phyloP scores from a whole-genome alignment of 2,888 invertebrate species.

The Dryobotodes eremita region DNA sequence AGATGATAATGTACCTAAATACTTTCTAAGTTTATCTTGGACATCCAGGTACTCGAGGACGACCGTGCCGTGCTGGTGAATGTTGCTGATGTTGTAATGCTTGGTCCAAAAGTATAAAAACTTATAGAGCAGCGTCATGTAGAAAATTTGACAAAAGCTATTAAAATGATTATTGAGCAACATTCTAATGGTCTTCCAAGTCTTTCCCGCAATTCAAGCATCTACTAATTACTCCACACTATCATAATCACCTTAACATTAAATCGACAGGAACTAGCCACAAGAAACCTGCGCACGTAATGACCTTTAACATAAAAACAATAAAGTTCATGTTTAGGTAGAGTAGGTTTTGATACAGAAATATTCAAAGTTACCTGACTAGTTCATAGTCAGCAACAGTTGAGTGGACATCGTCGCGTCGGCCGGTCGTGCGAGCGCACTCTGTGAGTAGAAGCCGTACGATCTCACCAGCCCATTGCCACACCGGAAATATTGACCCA shows the following conservation, averaged over 20 bases:
- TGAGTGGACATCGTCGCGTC: slow-evolving; percentile 48
- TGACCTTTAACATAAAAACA: slow-evolving; percentile 53
- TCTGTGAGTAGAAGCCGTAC: slow-evolving; percentile 74
- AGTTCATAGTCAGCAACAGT: slow-evolving; percentile 56
- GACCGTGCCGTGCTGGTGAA: neutral
- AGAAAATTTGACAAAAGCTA: neutral
- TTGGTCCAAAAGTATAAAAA: neutral
- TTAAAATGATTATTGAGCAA: slow-evolving; percentile 17
- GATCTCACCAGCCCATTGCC: slow-evolving; percentile 66
- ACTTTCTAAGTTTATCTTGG: neutral
- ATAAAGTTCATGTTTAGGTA: slow-evolving; percentile 44
- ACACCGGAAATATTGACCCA: slow-evolving; percentile 70
- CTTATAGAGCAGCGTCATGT: neutral
- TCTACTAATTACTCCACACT: slow-evolving; percentile 27
- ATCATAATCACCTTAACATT: slow-evolving; percentile 34
- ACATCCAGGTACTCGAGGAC: neutral
- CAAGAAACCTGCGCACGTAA: slow-evolving; percentile 36
- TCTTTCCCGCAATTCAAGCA: neutral
- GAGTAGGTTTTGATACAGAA: slow-evolving; percentile 27
- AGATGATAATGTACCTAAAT: neutral
- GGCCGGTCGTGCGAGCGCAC: slow-evolving; percentile 55
- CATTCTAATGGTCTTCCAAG: neutral
- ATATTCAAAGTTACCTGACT: slow-evolving; percentile 58
- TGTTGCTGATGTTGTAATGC: neutral
- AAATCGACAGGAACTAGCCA: slow-evolving; percentile 1